Evolutionary conservation across 2,888 invertebrate species (phyloP), one percentile per base, ranked within the genome.

Genomic region (Pimpla rufipes): DNA sequence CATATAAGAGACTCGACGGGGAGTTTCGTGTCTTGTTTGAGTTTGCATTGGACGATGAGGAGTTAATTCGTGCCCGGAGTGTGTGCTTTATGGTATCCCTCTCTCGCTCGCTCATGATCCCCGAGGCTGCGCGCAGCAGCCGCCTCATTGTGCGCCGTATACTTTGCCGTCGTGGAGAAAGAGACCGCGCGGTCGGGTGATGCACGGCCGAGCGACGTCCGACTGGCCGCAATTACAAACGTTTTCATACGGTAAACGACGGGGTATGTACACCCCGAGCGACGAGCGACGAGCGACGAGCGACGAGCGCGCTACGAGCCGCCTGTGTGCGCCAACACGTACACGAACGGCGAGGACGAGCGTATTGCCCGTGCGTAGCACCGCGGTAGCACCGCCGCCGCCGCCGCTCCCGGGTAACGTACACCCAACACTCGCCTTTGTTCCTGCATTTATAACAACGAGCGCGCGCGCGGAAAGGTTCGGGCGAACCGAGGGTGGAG

Each of bases 361-460:
- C 74, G 64, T 79, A 77, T 73, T 68, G 68, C 66, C 67, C 21
- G n/a, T 10, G 18, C 57, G 50, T 68, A 59, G 13, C 10, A 42
- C n/a, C n/a, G 10, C 52, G 67, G 42, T 35, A 70, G 64, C 73
- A 55, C 18, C 64, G 73, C 37, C 67, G 47, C 64, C 62, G 40
- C 45, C 50, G 55, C 64, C 66, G 50, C 70, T 59, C 55, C 47
- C 57, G 55, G 66, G 77, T 77, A 86, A 81, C 85, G 84, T 83
- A 83, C 81, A 77, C 85, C 68, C 16, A 79, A 75, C 68, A 64
- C 82, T 75, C 62, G 42, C 89, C 87, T 90, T 89, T 90, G 89
- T 89, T 88, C 86, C 70, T 85, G 85, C 85, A 84, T 81, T 87
- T 85, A 85, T 86, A 85, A 74, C 76, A 70, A 64, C 73, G 42